phyloP scores from a whole-genome alignment of 2,797 vertebrate genomes.

The Propithecus deckenii region DNA sequence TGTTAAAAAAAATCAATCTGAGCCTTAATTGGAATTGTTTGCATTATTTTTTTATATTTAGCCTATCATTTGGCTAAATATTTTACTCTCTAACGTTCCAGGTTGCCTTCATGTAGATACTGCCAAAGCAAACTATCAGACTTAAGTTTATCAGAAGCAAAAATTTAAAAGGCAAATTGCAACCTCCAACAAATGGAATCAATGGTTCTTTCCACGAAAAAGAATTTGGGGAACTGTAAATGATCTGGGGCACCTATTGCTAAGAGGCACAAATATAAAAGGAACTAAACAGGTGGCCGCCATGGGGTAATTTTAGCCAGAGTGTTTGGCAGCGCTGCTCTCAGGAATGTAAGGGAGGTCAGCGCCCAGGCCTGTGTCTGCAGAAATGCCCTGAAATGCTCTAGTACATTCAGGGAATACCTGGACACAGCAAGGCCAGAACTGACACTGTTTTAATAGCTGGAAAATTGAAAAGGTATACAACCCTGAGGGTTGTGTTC shows the following conservation, averaged over 20 bases:
- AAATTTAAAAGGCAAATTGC: neutral
- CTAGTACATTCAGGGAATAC: neutral
- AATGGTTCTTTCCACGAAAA: conserved; percentile 6
- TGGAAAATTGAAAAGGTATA: neutral
- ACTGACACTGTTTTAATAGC: neutral
- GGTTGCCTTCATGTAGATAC: neutral
- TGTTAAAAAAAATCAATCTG: neutral
- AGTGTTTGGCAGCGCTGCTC: neutral
- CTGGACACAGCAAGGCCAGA: neutral
- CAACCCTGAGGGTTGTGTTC: neutral
- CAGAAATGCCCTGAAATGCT: neutral
- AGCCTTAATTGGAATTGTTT: neutral
- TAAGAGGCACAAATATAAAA: neutral
- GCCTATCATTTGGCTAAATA: neutral
- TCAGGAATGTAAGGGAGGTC: neutral
- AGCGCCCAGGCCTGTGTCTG: neutral
- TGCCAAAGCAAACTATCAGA: conserved; percentile 4
- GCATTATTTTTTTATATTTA: neutral
- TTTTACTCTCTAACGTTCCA: conserved; percentile 7
- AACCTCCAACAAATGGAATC: neutral
- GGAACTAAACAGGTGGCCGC: neutral
- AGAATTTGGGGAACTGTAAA: neutral
- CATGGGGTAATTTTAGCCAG: neutral
- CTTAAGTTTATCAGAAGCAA: neutral
- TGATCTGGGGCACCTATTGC: neutral